Evolutionary conservation across 2,113 vertebrate species (phyloP).

Genomic region (Lepisosteus oculatus): DNA sequence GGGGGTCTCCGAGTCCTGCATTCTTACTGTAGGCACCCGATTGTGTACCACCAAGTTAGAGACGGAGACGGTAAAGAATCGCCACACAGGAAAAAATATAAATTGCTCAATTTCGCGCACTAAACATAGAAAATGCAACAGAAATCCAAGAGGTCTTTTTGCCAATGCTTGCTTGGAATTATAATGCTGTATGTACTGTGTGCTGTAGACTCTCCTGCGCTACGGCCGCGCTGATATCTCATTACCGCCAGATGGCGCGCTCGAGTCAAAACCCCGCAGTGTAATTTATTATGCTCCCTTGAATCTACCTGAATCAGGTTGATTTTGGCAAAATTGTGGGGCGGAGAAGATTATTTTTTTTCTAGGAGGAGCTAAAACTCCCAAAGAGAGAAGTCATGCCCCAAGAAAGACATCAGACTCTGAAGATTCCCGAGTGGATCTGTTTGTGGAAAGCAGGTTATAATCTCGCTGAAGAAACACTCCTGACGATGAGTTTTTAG

Average conservation of each 20-base stretch:
- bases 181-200: no score
- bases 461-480: background rate
- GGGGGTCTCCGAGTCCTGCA: no score
- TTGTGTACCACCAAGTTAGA: no score
- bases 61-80: no score
- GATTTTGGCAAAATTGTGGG: slow-evolving; percentile 35
- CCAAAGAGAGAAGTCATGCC: slow-evolving; percentile 24
- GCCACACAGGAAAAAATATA: no score
- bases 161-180: no score
- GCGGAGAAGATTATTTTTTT: slow-evolving; percentile 49
- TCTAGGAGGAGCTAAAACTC: slow-evolving; percentile 53
- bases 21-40: no score
- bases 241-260: slow-evolving; percentile 43
- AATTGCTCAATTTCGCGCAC: no score
- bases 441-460: slow-evolving; percentile 8
- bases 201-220: no score
- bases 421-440: slow-evolving; percentile 25
- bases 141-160: no score
- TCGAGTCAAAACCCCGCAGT: slow-evolving; percentile 24
- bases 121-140: no score
- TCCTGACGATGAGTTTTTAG: slow-evolving; percentile 3
- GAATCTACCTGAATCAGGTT: slow-evolving; percentile 54
- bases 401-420: slow-evolving; percentile 36
- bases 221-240: no score
- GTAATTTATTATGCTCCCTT: background rate